Percentiles rank a stretch among this genome's conserved stretches.
phyloP scores from a whole-genome alignment of 1,140 invertebrate species.

The Belonocnema kinseyi region DNA sequence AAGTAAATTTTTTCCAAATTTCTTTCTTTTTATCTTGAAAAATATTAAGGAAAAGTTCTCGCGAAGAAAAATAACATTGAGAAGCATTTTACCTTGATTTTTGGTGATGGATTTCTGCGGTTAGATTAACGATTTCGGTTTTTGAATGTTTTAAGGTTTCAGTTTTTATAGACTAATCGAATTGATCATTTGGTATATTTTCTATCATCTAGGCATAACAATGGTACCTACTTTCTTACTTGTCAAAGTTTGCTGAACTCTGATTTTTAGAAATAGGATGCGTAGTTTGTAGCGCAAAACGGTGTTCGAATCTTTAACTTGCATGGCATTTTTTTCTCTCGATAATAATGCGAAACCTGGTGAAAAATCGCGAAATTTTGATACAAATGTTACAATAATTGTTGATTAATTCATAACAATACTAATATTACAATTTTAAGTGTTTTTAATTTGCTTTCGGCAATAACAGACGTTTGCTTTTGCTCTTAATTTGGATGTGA shows the following conservation, averaged over 20 bases:
- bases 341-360: too few relatives aligned
- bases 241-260: conserved; percentile 73
- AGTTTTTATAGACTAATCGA: conserved; percentile 48
- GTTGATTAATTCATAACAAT: background rate
- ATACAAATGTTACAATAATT: background rate
- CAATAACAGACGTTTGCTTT: conserved; percentile 5
- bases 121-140: conserved; percentile 40
- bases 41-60: background rate
- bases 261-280: conserved; percentile 63
- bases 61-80: background rate
- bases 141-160: conserved; percentile 38
- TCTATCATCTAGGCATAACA: conserved; percentile 56
- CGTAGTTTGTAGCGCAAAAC: conserved; percentile 51
- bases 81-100: conserved; percentile 41
- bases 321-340: conserved; percentile 41
- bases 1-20: too few relatives aligned
- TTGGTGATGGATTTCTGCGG: conserved; percentile 52
- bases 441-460: conserved; percentile 4
- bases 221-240: conserved; percentile 74
- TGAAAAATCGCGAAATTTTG: too few relatives aligned
- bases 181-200: conserved; percentile 49
- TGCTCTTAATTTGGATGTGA: conserved; percentile 6
- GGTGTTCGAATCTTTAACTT: conserved; percentile 41
- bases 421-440: background rate
- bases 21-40: background rate